Evolutionary conservation across 2,113 vertebrate species (phyloP).

Genomic region (Takifugu bimaculatus): DNA sequence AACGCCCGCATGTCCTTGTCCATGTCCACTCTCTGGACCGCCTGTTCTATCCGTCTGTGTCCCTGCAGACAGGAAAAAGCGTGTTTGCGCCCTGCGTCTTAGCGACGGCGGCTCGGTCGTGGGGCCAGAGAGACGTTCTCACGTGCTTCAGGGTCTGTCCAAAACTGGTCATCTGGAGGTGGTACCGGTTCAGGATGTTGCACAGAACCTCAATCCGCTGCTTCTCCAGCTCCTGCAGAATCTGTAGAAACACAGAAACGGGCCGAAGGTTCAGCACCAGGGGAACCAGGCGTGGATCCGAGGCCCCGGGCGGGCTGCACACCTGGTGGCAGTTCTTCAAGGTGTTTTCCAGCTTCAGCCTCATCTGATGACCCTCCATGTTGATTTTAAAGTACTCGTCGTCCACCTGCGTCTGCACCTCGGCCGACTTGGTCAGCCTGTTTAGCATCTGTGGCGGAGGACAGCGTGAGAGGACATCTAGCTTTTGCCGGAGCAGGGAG

Average conservation of each 20-base stretch:
- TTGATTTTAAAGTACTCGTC: constrained; percentile 85
- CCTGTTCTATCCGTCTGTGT: constrained; percentile 78
- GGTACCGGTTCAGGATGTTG: constrained; percentile 79
- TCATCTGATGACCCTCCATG: constrained; percentile 78
- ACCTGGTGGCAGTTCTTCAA: constrained; percentile 85
- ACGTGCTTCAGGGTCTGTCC: constrained; percentile 80
- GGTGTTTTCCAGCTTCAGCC: constrained; percentile 84
- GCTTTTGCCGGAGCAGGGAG: too few species aligned
- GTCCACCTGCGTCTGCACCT: constrained; percentile 77
- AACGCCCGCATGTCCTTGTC: constrained; percentile 80
- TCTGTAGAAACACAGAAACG: constrained; percentile 55
- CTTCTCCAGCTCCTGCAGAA: constrained; percentile 83
- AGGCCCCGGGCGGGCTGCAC: not conserved
- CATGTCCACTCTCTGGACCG: constrained; percentile 72
- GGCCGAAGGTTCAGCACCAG: not conserved
- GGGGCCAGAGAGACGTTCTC: constrained; percentile 39
- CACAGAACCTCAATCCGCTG: constrained; percentile 81
- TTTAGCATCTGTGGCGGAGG: constrained; percentile 75
- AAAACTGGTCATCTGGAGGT: constrained; percentile 80
- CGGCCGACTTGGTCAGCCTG: constrained; percentile 84
- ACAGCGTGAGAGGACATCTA: not conserved
- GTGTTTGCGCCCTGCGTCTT: not conserved
- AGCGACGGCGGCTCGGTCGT: not conserved
- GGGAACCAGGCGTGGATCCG: too few species aligned
- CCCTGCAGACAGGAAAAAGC: constrained; percentile 63